A percentile compares a stretch with the other conserved stretches of the same genome.
Evolutionary conservation across 1,140 invertebrate genomes (phyloP).

Genomic region (Panagrolaimus sp.): DNA sequence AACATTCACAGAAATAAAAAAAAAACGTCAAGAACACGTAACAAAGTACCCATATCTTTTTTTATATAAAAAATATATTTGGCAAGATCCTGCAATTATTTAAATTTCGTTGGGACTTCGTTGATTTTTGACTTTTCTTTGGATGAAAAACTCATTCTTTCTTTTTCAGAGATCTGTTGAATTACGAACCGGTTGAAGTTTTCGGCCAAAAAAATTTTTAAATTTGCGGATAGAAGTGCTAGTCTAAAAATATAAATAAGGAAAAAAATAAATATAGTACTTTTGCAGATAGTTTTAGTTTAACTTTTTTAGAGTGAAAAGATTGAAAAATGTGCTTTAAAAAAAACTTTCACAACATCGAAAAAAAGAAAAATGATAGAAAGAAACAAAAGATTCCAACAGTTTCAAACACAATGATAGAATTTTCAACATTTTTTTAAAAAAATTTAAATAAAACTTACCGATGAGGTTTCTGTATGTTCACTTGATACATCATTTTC

Average conservation of each 20-base stretch:
- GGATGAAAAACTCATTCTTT: neutral
- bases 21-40: conserved; percentile 6
- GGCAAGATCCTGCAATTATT: neutral
- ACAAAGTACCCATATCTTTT: conserved; percentile 10
- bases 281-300: neutral
- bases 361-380: no score
- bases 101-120: no score
- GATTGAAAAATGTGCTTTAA: no score
- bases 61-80: neutral
- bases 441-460: neutral
- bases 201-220: conserved; percentile 13
- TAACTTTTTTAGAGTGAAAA: no score
- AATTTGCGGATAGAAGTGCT: neutral
- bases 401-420: no score
- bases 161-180: conserved; percentile 7
- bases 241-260: conserved; percentile 10
- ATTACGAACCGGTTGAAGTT: conserved; percentile 14
- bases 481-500: conserved; percentile 13
- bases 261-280: conserved; percentile 5
- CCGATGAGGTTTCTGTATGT: conserved; percentile 13
- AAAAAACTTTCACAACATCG: no score
- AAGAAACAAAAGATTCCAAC: no score
- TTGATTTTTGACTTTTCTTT: no score
- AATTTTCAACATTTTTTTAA: no score
- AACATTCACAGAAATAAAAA: conserved; percentile 6